These are phyloP conservation scores for Callospermophilus lateralis DNA, from an alignment of 2,113 vertebrate species.

Conservation along the genomic window DNA sequence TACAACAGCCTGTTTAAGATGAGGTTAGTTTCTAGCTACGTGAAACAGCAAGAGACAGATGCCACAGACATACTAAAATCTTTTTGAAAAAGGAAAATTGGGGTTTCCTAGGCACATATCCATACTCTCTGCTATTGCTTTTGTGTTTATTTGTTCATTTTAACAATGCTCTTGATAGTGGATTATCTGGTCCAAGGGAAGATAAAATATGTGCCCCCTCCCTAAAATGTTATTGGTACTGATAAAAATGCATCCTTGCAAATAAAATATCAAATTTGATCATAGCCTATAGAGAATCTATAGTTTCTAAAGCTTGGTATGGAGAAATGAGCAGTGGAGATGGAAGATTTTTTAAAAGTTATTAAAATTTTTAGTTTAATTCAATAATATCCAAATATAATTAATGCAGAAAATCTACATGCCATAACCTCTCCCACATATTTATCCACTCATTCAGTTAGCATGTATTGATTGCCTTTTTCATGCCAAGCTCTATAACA, in stretches of 20 bases:
- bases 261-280: constrained; percentile 48
- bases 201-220: neutral
- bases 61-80: neutral
- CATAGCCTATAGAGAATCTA: neutral
- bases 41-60: neutral
- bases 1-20: neutral
- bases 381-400: neutral
- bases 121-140: neutral
- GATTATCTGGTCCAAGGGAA: constrained; percentile 28
- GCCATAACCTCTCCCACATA: neutral
- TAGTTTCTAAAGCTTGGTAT: neutral
- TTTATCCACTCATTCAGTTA: neutral
- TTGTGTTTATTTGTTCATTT: neutral
- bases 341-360: neutral
- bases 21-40: neutral
- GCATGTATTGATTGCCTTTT: neutral
- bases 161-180: neutral
- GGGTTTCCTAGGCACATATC: neutral
- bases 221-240: neutral
- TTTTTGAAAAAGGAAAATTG: neutral
- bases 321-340: neutral
- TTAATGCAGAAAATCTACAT: neutral
- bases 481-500: neutral
- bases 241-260: constrained; percentile 5
- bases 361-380: neutral